Evolutionary conservation across 30 jellyfish, hydroid and myxozoan genomes (phyloP), one percentile per base, ranked within the genome.

Genomic region (Sanderia malayensis): DNA sequence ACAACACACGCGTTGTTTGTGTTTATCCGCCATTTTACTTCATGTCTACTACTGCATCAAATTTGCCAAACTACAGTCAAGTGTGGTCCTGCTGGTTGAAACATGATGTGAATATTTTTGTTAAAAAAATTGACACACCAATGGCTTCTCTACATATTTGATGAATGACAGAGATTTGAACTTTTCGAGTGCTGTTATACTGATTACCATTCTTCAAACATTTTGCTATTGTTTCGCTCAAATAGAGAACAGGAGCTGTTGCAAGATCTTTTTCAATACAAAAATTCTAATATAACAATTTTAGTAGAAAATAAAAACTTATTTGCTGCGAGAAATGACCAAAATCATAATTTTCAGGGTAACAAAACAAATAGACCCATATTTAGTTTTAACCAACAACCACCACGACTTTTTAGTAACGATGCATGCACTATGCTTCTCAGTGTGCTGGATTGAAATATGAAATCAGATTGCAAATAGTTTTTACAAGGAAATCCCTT

Each of bases 41-140:
- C 55, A 41, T 41, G 55, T 41, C 55, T 41, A 41, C 55, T 41
- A 41, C 55, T 41, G 55, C 55, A 41, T 41, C 55, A 41, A 41
- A 41, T 41, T 41, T 41, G 8, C 55, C 55, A 41, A 41, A 6
- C 15, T 41, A 41, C 55, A 41, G 55, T 41, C 55, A 41, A 41
- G 55, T 41, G 55, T 41, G 55, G 55, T 41, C 55, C 55, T 41
- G 55, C 55, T 41, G 55, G 55, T 41, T 41, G 55, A 41, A 41
- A 41, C 15, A 41, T 41, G 15, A 41, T 41, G 8, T 41, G 55
- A 41, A 41, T 41, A 41, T 41, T 41, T 41, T 41, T 41, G 55
- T 41, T 41, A 6, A 41, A 15, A 41, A 41, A 41, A 41, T 41
- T 15, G 55, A 41, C 55, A 41, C 55, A 41, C 15, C 55, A 41